Percentiles rank a stretch among this genome's conserved stretches.
phyloP scores from a whole-genome alignment of 2,113 vertebrate genomes.

The Paraplagusia blochii region DNA sequence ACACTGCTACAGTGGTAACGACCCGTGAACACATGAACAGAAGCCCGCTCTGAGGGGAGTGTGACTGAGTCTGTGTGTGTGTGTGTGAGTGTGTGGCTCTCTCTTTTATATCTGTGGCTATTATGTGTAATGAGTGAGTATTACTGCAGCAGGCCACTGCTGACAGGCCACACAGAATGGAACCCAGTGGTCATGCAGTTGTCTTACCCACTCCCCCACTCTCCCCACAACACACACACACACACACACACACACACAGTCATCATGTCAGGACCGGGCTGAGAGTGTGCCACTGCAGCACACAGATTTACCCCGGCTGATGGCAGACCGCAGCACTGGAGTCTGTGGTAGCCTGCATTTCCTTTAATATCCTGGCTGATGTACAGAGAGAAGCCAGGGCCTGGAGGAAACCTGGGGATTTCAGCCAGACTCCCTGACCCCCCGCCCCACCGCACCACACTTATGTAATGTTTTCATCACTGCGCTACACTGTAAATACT shows the following conservation, averaged over 20 bases:
- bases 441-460: conserved; percentile 54
- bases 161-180: conserved; percentile 62
- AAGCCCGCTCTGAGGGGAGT: conserved; percentile 35
- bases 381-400: conserved; percentile 73
- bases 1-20: conserved; percentile 57
- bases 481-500: conserved; percentile 43
- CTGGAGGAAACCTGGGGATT: conserved; percentile 62
- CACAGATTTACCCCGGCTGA: conserved; percentile 71
- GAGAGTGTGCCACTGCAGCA: conserved; percentile 63
- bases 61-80: conserved; percentile 27
- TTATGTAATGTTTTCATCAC: conserved; percentile 70
- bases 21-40: conserved; percentile 50
- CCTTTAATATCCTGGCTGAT: conserved; percentile 77
- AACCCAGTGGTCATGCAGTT: conserved; percentile 59
- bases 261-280: conserved; percentile 57
- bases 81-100: conserved; percentile 15
- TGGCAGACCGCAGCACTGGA: conserved; percentile 72
- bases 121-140: conserved; percentile 56
- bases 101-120: conserved; percentile 48
- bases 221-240: conserved; percentile 36
- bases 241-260: conserved; percentile 36
- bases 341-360: conserved; percentile 73
- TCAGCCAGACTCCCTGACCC: conserved; percentile 59
- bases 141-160: conserved; percentile 59
- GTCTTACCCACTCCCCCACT: conserved; percentile 42